phyloP scores from a whole-genome alignment of 2,888 invertebrate species.

The Orthosia cruda region DNA sequence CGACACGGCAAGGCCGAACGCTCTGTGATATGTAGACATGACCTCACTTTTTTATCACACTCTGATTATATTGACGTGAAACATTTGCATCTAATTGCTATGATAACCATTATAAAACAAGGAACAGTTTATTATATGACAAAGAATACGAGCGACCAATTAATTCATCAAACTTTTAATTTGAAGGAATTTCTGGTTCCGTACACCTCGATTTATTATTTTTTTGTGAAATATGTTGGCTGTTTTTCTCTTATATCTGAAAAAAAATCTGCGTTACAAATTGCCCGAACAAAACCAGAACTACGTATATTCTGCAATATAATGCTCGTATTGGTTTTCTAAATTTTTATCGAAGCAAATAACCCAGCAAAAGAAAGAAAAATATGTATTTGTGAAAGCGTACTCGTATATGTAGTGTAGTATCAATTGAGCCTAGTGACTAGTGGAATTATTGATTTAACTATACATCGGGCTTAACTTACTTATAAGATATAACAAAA shows the following conservation, averaged over 20 bases:
- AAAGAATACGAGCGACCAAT: conserved; percentile 13
- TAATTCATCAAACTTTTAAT: conserved; percentile 6
- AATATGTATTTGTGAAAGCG: neutral
- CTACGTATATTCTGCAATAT: neutral
- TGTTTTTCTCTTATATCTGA: neutral
- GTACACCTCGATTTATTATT: neutral
- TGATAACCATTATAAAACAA: conserved; percentile 2
- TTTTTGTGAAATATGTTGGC: neutral
- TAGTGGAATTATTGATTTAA: conserved; percentile 1
- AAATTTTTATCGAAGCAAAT: conserved; percentile 22
- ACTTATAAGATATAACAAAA: conserved; percentile 31
- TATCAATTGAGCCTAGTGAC: conserved; percentile 1
- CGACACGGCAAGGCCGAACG: conserved; percentile 50
- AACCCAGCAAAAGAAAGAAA: conserved; percentile 9
- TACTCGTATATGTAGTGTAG: neutral
- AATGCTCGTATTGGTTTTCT: conserved; percentile 5
- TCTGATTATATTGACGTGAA: conserved; percentile 36
- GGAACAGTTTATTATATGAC: conserved; percentile 29
- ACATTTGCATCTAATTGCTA: conserved; percentile 40
- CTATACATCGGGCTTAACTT: conserved; percentile 3
- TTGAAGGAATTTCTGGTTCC: neutral
- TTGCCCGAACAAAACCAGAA: conserved; percentile 8
- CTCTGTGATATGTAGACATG: conserved; percentile 38
- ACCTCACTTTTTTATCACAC: conserved; percentile 50
- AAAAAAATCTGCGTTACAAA: neutral